A percentile compares a stretch with the other conserved stretches of the same genome.
These are phyloP conservation scores for Dipodomys ordii DNA, from an alignment of 2,113 vertebrate genomes.

Conservation along the genomic window DNA sequence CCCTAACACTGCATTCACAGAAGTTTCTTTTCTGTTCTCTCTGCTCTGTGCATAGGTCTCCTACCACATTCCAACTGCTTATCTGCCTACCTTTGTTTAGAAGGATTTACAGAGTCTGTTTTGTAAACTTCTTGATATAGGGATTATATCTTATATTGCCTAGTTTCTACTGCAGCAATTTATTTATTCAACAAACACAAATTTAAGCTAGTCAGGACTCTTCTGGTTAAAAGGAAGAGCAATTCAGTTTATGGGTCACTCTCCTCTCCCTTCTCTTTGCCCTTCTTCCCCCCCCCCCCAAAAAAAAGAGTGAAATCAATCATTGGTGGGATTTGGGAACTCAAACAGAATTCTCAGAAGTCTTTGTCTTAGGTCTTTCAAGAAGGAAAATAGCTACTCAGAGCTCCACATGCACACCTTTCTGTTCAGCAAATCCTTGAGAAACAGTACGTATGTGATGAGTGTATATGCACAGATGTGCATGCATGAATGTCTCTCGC, in stretches of 20 bases:
- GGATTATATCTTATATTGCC: background rate
- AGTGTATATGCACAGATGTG: accelerated
- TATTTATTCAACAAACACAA: background rate
- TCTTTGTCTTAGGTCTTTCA: background rate
- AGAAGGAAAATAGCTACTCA: background rate
- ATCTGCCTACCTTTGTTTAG: background rate
- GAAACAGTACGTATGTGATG: background rate
- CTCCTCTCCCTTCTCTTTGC: too few relatives aligned
- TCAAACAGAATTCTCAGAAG: background rate
- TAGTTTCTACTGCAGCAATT: background rate
- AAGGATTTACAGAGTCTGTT: constrained; percentile 16
- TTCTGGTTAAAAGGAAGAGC: constrained; percentile 1
- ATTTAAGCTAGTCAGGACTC: background rate
- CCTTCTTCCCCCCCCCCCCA: too few relatives aligned
- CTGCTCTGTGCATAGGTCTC: background rate
- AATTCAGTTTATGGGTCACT: background rate
- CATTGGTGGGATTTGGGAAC: background rate
- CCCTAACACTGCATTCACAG: background rate
- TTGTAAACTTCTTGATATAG: background rate
- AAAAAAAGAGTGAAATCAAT: background rate
- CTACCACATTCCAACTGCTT: background rate
- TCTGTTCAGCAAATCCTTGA: background rate
- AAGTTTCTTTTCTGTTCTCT: constrained; percentile 6
- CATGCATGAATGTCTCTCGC: accelerated
- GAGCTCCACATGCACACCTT: background rate